Conservation (phyloP, 2,113 vertebrate genomes). For the Herpetotheres cachinnans region DNA sequence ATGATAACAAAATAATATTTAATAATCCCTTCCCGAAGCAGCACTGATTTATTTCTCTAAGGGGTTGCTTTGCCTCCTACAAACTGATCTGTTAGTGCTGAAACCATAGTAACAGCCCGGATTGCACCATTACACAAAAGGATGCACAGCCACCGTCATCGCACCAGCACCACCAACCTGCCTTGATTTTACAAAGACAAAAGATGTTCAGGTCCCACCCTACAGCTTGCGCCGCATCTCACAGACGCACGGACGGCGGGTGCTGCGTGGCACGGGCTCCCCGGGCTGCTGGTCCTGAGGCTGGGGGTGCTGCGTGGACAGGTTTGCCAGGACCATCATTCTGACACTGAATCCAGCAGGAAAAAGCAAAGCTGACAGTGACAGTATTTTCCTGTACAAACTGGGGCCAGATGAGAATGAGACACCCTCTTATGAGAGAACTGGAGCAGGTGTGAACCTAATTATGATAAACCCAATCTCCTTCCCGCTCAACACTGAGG, state of each 20-base stretch:
- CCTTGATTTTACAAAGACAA: neutral
- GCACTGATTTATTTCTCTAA: neutral
- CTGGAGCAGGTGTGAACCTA: neutral
- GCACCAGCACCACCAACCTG: neutral
- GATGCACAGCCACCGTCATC: neutral
- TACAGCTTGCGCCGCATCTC: neutral
- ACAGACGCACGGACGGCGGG: fast-evolving
- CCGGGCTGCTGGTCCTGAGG: fast-evolving
- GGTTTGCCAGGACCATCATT: neutral
- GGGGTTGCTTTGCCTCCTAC: neutral
- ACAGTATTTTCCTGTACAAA: neutral
- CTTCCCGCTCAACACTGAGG: neutral
- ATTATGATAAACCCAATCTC: neutral
- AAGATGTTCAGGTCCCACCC: neutral
- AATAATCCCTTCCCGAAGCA: neutral
- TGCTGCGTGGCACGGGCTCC: neutral
- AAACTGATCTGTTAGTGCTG: neutral
- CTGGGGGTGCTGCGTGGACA: neutral
- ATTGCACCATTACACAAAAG: neutral
- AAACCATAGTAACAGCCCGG: neutral
- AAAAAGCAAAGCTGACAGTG: neutral
- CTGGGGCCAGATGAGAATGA: neutral
- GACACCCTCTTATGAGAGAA: neutral
- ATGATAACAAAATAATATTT: neutral
- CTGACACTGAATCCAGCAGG: neutral